Percentiles rank a stretch among this genome's conserved stretches.
phyloP scores from a whole-genome alignment of 2,113 vertebrate species.

The Ictidomys tridecemlineatus region DNA sequence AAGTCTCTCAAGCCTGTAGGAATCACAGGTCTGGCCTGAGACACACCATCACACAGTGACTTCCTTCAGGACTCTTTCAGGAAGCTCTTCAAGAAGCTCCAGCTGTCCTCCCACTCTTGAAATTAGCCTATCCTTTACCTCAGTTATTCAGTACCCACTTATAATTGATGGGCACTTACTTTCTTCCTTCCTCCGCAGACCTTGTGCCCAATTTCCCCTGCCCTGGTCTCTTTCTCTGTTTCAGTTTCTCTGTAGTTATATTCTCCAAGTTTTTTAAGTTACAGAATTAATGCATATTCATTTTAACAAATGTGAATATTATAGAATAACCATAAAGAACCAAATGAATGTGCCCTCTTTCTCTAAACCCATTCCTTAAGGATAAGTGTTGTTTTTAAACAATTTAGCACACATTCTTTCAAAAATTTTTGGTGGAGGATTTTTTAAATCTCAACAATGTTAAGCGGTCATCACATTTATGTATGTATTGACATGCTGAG shows the following conservation, averaged over 20 bases:
- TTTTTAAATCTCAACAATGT: background rate
- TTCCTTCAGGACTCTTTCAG: background rate
- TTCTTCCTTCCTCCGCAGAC: background rate
- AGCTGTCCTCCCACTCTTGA: background rate
- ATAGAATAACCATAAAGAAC: background rate
- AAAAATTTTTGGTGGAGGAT: background rate
- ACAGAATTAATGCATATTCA: background rate
- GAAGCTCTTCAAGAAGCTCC: background rate
- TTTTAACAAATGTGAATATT: constrained; percentile 1
- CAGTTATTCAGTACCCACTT: background rate
- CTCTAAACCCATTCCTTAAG: constrained; percentile 8
- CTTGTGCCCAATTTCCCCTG: background rate
- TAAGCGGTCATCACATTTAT: background rate
- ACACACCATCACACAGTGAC: background rate
- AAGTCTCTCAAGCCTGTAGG: background rate
- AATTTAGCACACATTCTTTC: background rate
- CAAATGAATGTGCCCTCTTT: background rate
- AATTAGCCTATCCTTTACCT: background rate
- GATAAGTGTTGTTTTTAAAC: background rate
- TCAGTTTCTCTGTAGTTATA: background rate
- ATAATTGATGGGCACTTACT: background rate
- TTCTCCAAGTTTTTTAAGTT: background rate
- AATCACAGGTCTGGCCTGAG: background rate
- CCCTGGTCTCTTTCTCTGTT: too few species aligned
- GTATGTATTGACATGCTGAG: background rate